Evolutionary conservation across 1,140 invertebrate species (phyloP).

Genomic region (Hestina assimilis): DNA sequence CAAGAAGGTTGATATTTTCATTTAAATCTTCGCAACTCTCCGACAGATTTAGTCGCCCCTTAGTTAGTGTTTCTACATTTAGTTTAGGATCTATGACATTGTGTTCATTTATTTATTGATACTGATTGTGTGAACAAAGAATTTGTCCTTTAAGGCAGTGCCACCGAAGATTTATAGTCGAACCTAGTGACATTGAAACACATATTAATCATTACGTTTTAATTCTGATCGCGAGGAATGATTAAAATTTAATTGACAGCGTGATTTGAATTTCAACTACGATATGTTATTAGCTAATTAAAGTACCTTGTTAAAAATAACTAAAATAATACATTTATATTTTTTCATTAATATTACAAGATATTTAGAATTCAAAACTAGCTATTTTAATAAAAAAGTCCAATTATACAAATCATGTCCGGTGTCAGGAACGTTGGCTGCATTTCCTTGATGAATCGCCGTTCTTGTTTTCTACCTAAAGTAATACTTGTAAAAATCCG

Average conservation of each 20-base stretch:
- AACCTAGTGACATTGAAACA: conserved; percentile 15
- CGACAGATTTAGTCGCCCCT: no score
- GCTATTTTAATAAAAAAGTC: no score
- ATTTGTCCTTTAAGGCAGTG: conserved; percentile 24
- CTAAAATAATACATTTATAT: not conserved
- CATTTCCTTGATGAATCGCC: no score
- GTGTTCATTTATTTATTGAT: conserved; percentile 61
- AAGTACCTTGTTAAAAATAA: no score
- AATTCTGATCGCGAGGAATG: no score
- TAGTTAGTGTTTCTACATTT: conserved; percentile 32
- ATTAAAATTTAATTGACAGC: conserved; percentile 7
- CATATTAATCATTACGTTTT: not conserved
- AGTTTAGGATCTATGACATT: conserved; percentile 36
- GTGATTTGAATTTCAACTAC: conserved; percentile 8
- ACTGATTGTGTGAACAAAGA: conserved; percentile 41
- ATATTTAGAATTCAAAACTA: not conserved
- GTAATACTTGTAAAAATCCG: no score
- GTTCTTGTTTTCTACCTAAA: no score
- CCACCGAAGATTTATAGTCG: conserved; percentile 8
- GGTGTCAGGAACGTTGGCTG: no score
- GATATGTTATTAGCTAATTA: no score
- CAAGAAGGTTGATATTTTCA: no score
- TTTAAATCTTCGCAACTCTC: no score
- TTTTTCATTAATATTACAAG: not conserved
- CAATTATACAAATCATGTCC: no score